A percentile compares a stretch with the other conserved stretches of the same genome.
Conservation (phyloP, 1,140 invertebrate species). For the Pemphigus obesinymphae region DNA sequence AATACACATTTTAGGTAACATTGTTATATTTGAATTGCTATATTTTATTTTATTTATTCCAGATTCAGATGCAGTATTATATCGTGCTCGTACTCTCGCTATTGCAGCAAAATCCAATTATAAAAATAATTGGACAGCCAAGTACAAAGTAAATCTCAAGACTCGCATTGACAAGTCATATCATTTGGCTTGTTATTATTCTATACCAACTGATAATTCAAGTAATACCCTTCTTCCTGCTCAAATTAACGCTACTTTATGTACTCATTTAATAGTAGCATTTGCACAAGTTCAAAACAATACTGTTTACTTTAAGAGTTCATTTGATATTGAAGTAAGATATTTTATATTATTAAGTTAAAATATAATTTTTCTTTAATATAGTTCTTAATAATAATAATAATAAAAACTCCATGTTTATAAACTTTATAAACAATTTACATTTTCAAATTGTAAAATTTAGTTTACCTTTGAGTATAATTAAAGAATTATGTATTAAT, state of each 20-base stretch:
- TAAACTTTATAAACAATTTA: too few species aligned
- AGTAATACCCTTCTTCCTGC: conserved; percentile 38
- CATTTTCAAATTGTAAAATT: too few species aligned
- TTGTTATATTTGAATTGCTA: too few species aligned
- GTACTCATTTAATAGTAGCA: conserved; percentile 76
- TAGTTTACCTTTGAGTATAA: too few species aligned
- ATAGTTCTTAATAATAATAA: too few species aligned
- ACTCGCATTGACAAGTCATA: conserved; percentile 34
- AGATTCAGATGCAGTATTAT: neutral
- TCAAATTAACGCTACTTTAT: conserved; percentile 57
- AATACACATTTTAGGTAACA: too few species aligned
- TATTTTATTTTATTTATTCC: neutral
- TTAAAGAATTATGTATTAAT: too few species aligned
- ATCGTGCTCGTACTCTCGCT: neutral
- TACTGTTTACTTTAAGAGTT: conserved; percentile 54
- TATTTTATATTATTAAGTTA: neutral
- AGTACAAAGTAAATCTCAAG: neutral
- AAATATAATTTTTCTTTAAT: neutral
- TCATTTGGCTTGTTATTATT: conserved; percentile 44
- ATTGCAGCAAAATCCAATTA: conserved; percentile 16
- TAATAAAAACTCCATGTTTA: too few species aligned
- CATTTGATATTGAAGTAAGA: conserved; percentile 49
- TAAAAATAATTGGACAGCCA: neutral
- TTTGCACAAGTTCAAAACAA: conserved; percentile 65
- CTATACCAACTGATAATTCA: conserved; percentile 38